A percentile compares a stretch with the other conserved stretches of the same genome.
Conservation (phyloP, 2,888 invertebrate genomes). For the Junonia oenone region DNA sequence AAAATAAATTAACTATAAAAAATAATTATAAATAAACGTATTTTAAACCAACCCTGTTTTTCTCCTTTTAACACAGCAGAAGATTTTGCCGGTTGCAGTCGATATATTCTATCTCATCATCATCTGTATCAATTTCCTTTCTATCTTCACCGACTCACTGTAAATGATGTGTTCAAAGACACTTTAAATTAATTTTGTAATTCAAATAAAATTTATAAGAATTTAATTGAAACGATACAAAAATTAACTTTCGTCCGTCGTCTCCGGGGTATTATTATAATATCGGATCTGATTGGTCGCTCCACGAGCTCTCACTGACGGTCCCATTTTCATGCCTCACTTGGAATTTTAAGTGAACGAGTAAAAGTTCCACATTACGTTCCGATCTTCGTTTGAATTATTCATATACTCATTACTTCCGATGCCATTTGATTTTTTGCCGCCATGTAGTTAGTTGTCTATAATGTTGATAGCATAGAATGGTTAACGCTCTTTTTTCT, state of each 20-base stretch:
- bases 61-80: too few relatives aligned
- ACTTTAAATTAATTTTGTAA: neutral
- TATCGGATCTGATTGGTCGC: constrained; percentile 4
- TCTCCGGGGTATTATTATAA: constrained; percentile 4
- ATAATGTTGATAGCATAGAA: constrained; percentile 36
- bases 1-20: too few relatives aligned
- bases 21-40: too few relatives aligned
- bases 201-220: neutral
- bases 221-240: neutral
- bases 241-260: neutral
- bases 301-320: constrained; percentile 26
- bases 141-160: neutral
- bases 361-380: constrained; percentile 55
- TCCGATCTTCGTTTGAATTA: constrained; percentile 54
- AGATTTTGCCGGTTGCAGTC: too few relatives aligned
- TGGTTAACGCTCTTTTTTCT: constrained; percentile 22
- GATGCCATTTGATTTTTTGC: constrained; percentile 47
- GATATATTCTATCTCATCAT: too few relatives aligned
- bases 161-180: neutral
- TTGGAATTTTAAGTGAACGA: constrained; percentile 42
- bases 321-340: constrained; percentile 34
- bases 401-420: constrained; percentile 58
- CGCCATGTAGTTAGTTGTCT: constrained; percentile 38
- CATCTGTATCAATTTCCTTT: neutral
- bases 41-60: too few relatives aligned